Evolutionary conservation across 2,113 vertebrate genomes (phyloP).

Genomic region (Calcarius ornatus): DNA sequence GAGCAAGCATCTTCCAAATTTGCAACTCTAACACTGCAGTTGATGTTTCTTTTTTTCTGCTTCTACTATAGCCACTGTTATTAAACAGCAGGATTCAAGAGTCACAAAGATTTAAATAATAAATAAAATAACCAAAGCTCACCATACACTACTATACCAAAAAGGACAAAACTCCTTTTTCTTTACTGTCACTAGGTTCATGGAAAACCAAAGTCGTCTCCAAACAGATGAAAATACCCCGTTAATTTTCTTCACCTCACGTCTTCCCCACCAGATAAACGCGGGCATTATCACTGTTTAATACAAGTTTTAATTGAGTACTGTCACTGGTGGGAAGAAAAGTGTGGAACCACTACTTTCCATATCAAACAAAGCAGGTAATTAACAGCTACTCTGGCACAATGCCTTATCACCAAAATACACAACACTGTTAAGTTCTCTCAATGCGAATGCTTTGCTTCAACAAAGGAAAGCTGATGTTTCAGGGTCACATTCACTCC

Average conservation of each 20-base stretch:
- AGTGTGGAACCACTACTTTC: conserved; percentile 64
- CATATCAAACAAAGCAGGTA: conserved; percentile 78
- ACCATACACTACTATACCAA: neutral
- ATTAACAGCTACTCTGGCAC: conserved; percentile 76
- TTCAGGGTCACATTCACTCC: conserved; percentile 77
- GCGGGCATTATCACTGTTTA: conserved; percentile 59
- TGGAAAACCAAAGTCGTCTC: neutral
- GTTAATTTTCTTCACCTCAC: conserved; percentile 55
- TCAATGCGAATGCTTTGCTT: conserved; percentile 57
- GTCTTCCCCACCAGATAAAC: conserved; percentile 47
- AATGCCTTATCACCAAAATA: conserved; percentile 75
- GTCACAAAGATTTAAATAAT: neutral
- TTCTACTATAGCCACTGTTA: neutral
- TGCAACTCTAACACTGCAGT: neutral
- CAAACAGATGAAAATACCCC: conserved; percentile 16
- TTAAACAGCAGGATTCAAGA: neutral
- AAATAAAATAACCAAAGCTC: neutral
- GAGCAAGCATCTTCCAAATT: neutral
- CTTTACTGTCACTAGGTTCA: neutral
- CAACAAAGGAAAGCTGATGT: conserved; percentile 68
- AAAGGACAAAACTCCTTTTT: neutral
- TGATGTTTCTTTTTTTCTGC: neutral
- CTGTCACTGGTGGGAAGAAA: conserved; percentile 63
- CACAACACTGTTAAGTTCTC: conserved; percentile 71
- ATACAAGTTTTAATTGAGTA: conserved; percentile 70